A percentile compares a stretch with the other conserved stretches of the same genome.
Conservation (phyloP, 2,113 vertebrate genomes). For the Ammodytes dubius region DNA sequence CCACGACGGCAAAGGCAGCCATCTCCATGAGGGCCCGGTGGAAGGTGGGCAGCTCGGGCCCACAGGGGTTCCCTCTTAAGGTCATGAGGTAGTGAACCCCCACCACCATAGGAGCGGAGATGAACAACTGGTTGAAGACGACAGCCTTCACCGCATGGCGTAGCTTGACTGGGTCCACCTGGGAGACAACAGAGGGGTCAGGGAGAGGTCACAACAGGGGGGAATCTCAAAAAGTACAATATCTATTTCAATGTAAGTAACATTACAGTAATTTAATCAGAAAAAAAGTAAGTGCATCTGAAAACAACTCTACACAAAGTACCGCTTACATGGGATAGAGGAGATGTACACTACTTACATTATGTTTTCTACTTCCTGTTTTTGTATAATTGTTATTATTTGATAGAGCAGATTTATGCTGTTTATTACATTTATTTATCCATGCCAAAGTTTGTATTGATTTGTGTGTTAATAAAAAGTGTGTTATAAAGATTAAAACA, state of each 20-base stretch:
- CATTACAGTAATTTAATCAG: neutral
- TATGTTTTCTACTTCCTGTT: no score
- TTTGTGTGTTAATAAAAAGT: no score
- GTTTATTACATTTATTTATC: no score
- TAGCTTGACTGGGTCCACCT: slow-evolving; percentile 90
- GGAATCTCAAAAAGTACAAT: neutral
- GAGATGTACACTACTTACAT: no score
- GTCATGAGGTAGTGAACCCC: slow-evolving; percentile 80
- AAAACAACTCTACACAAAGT: no score
- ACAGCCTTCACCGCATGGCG: slow-evolving; percentile 78
- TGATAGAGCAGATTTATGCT: no score
- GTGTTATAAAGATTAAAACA: no score
- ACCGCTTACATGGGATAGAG: neutral
- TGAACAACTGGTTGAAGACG: slow-evolving; percentile 84
- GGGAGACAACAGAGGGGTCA: neutral
- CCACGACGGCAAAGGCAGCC: slow-evolving; percentile 82
- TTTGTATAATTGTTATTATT: no score
- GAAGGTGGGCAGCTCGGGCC: slow-evolving; percentile 91
- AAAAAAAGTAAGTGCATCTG: neutral
- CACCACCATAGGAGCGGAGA: slow-evolving; percentile 88
- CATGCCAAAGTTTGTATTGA: no score
- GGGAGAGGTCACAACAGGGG: neutral
- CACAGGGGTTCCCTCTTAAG: slow-evolving; percentile 86
- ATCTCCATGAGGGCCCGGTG: slow-evolving; percentile 91
- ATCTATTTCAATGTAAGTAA: neutral